phyloP scores from a whole-genome alignment of 2,113 vertebrate species.

The Bubalus kerabau region DNA sequence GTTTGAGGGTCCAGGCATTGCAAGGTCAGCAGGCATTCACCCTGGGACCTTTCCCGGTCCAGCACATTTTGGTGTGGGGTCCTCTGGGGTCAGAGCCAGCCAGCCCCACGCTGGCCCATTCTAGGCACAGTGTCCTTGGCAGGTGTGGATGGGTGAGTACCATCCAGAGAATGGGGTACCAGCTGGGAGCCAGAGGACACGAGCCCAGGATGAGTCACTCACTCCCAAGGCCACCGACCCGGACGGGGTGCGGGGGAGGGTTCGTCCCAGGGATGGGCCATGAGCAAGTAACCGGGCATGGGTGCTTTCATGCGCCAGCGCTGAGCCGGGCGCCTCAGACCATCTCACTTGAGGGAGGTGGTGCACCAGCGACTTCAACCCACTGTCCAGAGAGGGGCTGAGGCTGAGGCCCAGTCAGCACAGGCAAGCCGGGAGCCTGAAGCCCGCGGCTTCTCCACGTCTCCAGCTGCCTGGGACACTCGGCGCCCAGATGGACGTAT shows the following conservation, averaged over 20 bases:
- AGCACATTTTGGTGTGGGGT: not conserved
- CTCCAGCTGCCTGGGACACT: not conserved
- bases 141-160: not conserved
- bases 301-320: rapidly evolving
- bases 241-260: not conserved
- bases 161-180: not conserved
- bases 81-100: not conserved
- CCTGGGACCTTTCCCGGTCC: not conserved
- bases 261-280: not conserved
- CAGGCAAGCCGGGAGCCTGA: not conserved
- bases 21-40: not conserved
- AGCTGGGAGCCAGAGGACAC: not conserved
- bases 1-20: not conserved
- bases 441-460: not conserved
- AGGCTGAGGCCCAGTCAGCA: not conserved
- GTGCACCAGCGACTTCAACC: not conserved
- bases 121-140: not conserved
- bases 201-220: not conserved
- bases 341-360: not conserved
- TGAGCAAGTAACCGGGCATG: not conserved
- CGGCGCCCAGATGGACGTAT: not conserved
- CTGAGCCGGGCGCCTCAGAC: not conserved
- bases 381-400: not conserved
- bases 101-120: not conserved
- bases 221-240: not conserved